A percentile compares a stretch with the other conserved stretches of the same genome.
Evolutionary conservation across 2,113 vertebrate species (phyloP).

Genomic region (Castor canadensis): DNA sequence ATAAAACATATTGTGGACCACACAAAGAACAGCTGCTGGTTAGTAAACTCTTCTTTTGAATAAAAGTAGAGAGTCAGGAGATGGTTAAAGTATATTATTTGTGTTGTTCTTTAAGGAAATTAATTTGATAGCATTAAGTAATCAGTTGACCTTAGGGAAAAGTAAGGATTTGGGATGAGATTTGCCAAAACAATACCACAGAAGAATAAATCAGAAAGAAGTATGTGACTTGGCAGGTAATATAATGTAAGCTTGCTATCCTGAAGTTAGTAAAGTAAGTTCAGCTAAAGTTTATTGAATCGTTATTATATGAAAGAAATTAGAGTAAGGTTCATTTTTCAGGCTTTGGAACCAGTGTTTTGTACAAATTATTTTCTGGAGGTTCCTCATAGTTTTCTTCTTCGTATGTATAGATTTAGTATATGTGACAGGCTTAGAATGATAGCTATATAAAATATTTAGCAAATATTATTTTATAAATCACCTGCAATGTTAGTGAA

Average conservation of each 20-base stretch:
- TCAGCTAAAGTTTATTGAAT: not conserved
- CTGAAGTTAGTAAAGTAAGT: not conserved
- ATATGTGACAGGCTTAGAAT: not conserved
- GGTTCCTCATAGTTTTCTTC: not conserved
- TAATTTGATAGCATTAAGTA: not conserved
- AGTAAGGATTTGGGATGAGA: not conserved
- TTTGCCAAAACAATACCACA: not conserved
- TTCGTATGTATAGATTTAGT: not conserved
- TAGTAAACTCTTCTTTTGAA: not conserved
- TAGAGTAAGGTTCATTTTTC: not conserved
- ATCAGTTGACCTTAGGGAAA: not conserved
- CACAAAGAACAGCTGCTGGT: not conserved
- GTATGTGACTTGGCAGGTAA: not conserved
- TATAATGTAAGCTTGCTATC: not conserved
- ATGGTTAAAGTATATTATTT: not conserved
- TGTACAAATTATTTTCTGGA: not conserved
- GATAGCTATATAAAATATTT: not conserved
- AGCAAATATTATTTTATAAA: not conserved
- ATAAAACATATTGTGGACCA: not conserved
- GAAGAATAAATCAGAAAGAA: not conserved
- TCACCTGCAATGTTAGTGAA: not conserved
- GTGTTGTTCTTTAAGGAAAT: constrained; percentile 1
- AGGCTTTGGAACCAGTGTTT: not conserved
- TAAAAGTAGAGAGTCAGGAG: not conserved
- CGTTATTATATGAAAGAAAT: not conserved